phyloP scores from a whole-genome alignment of 2,797 vertebrate genomes.

The Manis crassicaudata region DNA sequence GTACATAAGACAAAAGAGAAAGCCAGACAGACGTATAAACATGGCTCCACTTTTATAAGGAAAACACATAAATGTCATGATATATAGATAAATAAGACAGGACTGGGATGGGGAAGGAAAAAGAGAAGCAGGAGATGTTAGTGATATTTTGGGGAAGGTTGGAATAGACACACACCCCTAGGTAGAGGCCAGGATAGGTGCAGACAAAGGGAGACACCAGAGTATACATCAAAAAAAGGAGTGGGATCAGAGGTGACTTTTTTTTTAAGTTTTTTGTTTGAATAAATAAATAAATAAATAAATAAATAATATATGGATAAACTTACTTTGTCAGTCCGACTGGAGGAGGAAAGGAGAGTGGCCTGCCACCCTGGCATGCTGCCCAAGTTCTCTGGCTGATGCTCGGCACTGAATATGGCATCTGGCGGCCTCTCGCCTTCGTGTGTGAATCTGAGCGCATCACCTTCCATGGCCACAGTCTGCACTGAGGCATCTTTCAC shows the following conservation, averaged over 20 bases:
- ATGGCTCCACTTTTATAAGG: not conserved
- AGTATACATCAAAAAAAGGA: not conserved
- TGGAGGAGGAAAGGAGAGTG: not conserved
- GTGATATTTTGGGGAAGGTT: not conserved
- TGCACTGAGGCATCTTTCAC: slow-evolving; percentile 83
- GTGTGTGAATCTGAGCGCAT: slow-evolving; percentile 46
- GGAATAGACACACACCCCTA: not conserved
- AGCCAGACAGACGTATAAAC: not conserved
- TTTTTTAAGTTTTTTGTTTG: not conserved
- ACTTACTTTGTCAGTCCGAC: slow-evolving; percentile 80
- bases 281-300: not conserved
- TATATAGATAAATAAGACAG: not conserved
- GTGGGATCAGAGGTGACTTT: not conserved
- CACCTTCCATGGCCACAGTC: slow-evolving; percentile 72
- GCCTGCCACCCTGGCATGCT: slow-evolving; percentile 61
- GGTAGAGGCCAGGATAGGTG: not conserved
- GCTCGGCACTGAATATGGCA: slow-evolving; percentile 56
- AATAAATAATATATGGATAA: not conserved
- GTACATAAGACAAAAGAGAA: not conserved
- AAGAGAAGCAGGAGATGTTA: no score
- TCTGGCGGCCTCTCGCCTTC: slow-evolving; percentile 67
- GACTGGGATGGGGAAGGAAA: not conserved
- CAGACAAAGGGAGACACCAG: not conserved
- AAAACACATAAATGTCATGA: not conserved
- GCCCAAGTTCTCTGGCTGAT: slow-evolving; percentile 51